Percentiles rank a stretch among this genome's conserved stretches.
Conservation (phyloP, 2,113 vertebrate species). For the Poecilia latipinna region DNA sequence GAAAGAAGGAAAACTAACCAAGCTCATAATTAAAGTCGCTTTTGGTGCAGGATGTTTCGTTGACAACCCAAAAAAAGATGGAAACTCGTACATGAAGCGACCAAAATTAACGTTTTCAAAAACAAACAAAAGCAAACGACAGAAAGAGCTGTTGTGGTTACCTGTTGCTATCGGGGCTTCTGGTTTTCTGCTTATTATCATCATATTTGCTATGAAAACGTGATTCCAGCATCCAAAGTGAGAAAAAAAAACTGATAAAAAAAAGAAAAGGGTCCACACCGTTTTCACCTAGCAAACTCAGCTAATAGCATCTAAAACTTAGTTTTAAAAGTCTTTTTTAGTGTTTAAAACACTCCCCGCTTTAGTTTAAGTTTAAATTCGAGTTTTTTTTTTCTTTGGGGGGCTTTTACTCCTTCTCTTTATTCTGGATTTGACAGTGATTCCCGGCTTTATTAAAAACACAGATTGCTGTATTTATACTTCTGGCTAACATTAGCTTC, state of each 20-base stretch:
- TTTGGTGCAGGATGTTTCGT: neutral
- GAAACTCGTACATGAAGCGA: neutral
- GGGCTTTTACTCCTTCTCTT: neutral
- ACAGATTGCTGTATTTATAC: neutral
- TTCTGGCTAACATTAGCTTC: conserved; percentile 31
- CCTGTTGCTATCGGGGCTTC: conserved; percentile 87
- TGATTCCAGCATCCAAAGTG: conserved; percentile 75
- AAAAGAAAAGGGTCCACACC: conserved; percentile 10
- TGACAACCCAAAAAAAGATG: neutral
- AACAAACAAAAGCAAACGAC: neutral
- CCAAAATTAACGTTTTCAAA: neutral
- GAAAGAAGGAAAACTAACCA: too few relatives aligned
- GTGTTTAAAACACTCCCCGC: neutral
- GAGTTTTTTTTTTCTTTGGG: conserved; percentile 3
- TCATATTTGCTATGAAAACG: conserved; percentile 73
- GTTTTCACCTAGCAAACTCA: conserved; percentile 25
- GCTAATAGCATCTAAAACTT: conserved; percentile 26
- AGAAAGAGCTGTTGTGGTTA: conserved; percentile 62
- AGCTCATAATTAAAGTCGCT: too few relatives aligned
- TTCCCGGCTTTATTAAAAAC: conserved; percentile 19
- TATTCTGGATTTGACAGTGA: neutral
- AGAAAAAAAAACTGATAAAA: conserved; percentile 33
- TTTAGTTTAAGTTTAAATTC: neutral
- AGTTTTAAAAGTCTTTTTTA: neutral
- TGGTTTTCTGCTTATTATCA: conserved; percentile 89